Evolutionary conservation across 2,797 vertebrate species (phyloP).

Genomic region (Pantherophis alleghaniensis): DNA sequence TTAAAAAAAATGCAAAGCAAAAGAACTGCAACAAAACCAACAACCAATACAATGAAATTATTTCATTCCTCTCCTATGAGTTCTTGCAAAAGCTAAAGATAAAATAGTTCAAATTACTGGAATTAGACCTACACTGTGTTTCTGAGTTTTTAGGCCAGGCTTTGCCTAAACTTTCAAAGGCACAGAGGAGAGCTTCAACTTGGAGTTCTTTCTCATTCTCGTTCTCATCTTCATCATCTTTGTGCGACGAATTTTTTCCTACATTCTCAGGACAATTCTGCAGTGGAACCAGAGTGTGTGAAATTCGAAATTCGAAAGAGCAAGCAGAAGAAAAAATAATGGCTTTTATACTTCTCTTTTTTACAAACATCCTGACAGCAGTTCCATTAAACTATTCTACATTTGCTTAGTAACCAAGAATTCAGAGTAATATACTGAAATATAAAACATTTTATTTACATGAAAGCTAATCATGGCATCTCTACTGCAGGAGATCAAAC

Average conservation of each 20-base stretch:
- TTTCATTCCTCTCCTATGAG: neutral
- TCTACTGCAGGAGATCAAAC: neutral
- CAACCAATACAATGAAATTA: neutral
- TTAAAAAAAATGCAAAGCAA: neutral
- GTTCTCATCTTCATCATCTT: slow-evolving; percentile 77
- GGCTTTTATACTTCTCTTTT: neutral
- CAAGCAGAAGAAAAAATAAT: slow-evolving; percentile 1
- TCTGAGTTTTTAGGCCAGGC: slow-evolving; percentile 84
- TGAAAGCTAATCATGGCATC: neutral
- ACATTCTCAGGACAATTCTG: slow-evolving; percentile 82
- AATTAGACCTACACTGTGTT: slow-evolving; percentile 82
- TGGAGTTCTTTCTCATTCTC: slow-evolving; percentile 83
- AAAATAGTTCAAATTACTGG: neutral
- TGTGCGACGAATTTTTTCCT: slow-evolving; percentile 58
- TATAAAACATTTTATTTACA: too few relatives aligned
- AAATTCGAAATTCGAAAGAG: neutral
- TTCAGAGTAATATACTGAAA: neutral
- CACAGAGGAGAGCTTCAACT: slow-evolving; percentile 86
- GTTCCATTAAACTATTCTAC: neutral
- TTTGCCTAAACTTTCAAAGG: slow-evolving; percentile 92
- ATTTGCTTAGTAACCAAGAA: neutral
- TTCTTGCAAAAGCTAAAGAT: neutral
- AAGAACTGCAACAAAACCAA: neutral
- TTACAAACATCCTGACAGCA: neutral
- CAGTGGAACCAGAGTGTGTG: neutral